Evolutionary conservation across 2,888 invertebrate species (phyloP), one percentile per base, ranked within the genome.

Genomic region (Drosophila testacea): DNA sequence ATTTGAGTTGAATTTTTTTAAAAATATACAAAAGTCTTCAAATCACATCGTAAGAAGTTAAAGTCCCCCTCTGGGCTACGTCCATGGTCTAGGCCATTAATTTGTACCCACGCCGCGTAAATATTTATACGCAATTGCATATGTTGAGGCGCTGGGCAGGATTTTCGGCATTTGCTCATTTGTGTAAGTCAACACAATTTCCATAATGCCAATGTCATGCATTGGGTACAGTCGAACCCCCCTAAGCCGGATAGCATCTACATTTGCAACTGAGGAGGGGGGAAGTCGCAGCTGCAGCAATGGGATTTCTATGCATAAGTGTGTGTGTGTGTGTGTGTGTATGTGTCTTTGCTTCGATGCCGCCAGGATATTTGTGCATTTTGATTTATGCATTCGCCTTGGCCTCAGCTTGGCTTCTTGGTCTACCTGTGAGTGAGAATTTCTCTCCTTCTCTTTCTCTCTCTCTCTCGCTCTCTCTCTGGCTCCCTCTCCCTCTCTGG

Each of bases 151-250:
- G 69, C 42, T 69, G 76, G 51, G 41, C 56, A 55, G 54, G 46
- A 65, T 80, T 78, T 76, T 68, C 73, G 79, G 71, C 66, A 81
- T 80, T 80, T 88, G 79, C 86, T 77, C 85, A 88, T 84, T 83
- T 88, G 88, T 69, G 73, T 67, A 80, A 73, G 87, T 83, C 84
- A 88, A 85, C 85, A 88, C 57, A 79, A 88, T 87, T 86, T 84
- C 80, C 84, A 85, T 86, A 85, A 85, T 81, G 70, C 66, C 69
- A 46, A 48, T 63, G 75, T 66, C 59, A 34, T 22, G 30, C 22
- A 5, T 16, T 16, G 16, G 4, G 46, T 22, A 30, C 46, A 36
- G 9, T 5, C 4, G 9, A 11, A 5, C 6, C 10, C 13, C 3
- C 38, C 44, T 44, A 39, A 6, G 22, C 42, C 9, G 30, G 6